phyloP scores from a whole-genome alignment of 2,113 vertebrate species.

The Clarias gariepinus region DNA sequence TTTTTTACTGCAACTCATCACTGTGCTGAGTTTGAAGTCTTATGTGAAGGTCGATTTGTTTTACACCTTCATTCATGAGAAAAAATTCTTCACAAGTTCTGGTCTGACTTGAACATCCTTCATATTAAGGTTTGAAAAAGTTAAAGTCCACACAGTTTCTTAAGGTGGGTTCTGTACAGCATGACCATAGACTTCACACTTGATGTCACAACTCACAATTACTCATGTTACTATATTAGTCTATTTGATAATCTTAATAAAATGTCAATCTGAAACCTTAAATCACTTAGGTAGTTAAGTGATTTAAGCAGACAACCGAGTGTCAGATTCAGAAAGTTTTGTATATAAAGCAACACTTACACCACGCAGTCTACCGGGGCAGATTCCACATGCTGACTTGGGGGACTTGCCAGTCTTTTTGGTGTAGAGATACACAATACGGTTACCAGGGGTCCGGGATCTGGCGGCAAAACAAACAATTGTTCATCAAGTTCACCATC shows the following conservation, averaged over 20 bases:
- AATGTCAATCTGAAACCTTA: neutral
- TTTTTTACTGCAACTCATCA: too few species aligned
- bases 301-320: neutral
- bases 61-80: too few species aligned
- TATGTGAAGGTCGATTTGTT: too few species aligned
- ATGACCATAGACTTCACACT: neutral
- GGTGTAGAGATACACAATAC: slow-evolving; percentile 97
- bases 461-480: slow-evolving; percentile 60
- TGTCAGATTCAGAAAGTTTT: neutral
- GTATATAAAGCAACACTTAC: slow-evolving; percentile 73
- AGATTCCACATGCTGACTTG: slow-evolving; percentile 95
- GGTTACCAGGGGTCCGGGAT: slow-evolving; percentile 96
- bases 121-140: neutral
- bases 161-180: neutral
- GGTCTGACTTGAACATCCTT: too few species aligned
- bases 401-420: slow-evolving; percentile 98
- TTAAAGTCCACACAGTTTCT: neutral
- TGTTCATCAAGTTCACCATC: neutral
- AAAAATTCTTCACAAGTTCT: too few species aligned
- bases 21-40: too few species aligned
- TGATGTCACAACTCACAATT: neutral
- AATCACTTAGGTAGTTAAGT: neutral
- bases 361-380: slow-evolving; percentile 92
- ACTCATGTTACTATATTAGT: neutral
- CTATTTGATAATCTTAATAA: neutral